Conservation (phyloP, 2,113 vertebrate species). For the Microcebus jonahi region DNA sequence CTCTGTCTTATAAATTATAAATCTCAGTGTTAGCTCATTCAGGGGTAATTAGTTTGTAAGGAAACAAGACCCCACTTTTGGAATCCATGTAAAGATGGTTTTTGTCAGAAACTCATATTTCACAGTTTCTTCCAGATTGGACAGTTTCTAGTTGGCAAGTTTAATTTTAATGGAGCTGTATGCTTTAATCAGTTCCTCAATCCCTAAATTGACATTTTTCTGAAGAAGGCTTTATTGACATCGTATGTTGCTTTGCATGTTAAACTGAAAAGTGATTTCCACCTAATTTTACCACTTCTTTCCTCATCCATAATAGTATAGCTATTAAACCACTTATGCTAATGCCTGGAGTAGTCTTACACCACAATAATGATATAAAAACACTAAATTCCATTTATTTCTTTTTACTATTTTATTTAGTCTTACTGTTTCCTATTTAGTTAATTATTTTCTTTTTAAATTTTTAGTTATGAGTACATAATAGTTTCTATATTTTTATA, state of each 20-base stretch:
- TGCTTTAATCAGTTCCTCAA: background rate
- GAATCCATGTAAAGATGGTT: constrained; percentile 14
- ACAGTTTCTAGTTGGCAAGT: background rate
- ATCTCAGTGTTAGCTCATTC: background rate
- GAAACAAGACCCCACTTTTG: constrained; percentile 13
- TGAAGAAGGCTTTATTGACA: constrained; percentile 18
- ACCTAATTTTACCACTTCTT: constrained; percentile 7
- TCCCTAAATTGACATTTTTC: constrained; percentile 29
- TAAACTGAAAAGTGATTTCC: constrained; percentile 41
- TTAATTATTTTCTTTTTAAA: constrained; percentile 48
- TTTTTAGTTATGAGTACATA: background rate
- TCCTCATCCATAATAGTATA: background rate
- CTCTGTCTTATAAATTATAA: background rate
- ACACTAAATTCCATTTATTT: constrained; percentile 21
- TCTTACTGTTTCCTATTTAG: background rate
- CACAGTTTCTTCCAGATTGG: background rate
- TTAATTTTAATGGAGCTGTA: constrained; percentile 33
- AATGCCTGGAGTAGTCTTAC: background rate
- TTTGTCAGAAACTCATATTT: constrained; percentile 10
- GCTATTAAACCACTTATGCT: constrained; percentile 24
- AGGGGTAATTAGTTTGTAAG: background rate
- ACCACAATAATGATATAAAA: background rate
- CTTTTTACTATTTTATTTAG: constrained; percentile 36
- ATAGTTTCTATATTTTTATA: no score
- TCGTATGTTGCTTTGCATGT: constrained; percentile 33